Conservation (phyloP, 2,797 vertebrate species). For the Synanceia verrucosa region DNA sequence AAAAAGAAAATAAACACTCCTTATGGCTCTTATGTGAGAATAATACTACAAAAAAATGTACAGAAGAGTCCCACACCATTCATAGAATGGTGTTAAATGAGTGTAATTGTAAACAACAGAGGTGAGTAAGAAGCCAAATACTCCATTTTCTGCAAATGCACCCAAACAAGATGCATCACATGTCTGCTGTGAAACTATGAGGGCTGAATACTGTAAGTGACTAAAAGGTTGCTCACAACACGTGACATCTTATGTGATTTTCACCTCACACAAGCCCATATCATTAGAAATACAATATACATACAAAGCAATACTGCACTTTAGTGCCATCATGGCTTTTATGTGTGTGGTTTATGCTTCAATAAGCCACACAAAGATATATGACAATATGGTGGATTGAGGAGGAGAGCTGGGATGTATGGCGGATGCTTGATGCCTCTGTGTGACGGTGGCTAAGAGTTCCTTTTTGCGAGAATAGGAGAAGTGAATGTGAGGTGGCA, state of each 20-base stretch:
- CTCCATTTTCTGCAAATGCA: constrained; percentile 44
- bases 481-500: constrained; percentile 75
- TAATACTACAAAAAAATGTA: not conserved
- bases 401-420: constrained; percentile 14
- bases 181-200: constrained; percentile 37
- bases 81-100: constrained; percentile 6
- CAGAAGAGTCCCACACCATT: constrained; percentile 3
- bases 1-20: not conserved
- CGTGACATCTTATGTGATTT: not conserved
- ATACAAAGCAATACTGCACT: not conserved
- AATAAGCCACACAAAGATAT: not conserved
- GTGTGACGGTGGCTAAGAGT: constrained; percentile 34
- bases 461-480: constrained; percentile 72
- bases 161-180: constrained; percentile 59
- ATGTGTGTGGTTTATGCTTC: not conserved
- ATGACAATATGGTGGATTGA: not conserved
- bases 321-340: not conserved
- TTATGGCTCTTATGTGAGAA: not conserved
- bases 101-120: constrained; percentile 16
- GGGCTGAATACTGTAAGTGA: constrained; percentile 49
- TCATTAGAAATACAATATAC: not conserved
- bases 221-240: constrained; percentile 18
- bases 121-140: constrained; percentile 52
- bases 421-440: constrained; percentile 35
- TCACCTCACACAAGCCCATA: not conserved